A percentile compares a stretch with the other conserved stretches of the same genome.
Conservation (phyloP, 2,888 invertebrate genomes). For the Odiellus spinosus region DNA sequence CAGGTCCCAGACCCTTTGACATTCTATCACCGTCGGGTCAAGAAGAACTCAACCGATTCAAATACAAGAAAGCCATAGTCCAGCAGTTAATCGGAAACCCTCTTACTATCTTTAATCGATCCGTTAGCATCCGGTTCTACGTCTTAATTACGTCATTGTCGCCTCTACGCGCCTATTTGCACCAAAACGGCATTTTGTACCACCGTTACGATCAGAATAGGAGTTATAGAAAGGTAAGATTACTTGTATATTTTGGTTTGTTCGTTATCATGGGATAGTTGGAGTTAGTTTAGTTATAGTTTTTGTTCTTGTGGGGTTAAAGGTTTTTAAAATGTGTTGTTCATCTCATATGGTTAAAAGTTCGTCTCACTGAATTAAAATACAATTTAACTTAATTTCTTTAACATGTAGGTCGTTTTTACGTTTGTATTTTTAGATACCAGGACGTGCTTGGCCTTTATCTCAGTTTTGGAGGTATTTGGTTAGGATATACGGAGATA, state of each 20-base stretch:
- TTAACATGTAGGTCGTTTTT: too few species aligned
- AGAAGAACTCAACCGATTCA: conserved; percentile 8
- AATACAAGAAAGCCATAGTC: conserved; percentile 13
- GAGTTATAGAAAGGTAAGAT: conserved; percentile 23
- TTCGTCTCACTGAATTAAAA: too few species aligned
- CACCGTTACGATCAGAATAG: conserved; percentile 23
- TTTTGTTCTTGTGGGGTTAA: too few species aligned
- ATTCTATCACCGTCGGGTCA: conserved; percentile 17
- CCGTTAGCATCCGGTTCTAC: conserved; percentile 26
- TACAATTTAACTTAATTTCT: too few species aligned
- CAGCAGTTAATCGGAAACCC: conserved; percentile 22
- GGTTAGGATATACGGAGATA: conserved; percentile 19
- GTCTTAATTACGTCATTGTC: conserved; percentile 28
- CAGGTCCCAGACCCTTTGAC: conserved; percentile 15
- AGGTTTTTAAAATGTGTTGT: too few species aligned
- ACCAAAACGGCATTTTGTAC: conserved; percentile 26
- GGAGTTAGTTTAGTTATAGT: too few species aligned
- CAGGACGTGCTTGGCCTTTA: conserved; percentile 20
- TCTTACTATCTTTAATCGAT: conserved; percentile 24
- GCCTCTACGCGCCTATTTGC: conserved; percentile 28
- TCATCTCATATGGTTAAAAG: too few species aligned
- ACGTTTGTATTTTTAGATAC: conserved; percentile 13
- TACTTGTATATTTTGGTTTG: not conserved
- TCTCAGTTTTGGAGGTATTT: conserved; percentile 22
- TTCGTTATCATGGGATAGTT: too few species aligned